phyloP scores from a whole-genome alignment of 2,888 invertebrate species.

The Dinocampus coccinellae region DNA sequence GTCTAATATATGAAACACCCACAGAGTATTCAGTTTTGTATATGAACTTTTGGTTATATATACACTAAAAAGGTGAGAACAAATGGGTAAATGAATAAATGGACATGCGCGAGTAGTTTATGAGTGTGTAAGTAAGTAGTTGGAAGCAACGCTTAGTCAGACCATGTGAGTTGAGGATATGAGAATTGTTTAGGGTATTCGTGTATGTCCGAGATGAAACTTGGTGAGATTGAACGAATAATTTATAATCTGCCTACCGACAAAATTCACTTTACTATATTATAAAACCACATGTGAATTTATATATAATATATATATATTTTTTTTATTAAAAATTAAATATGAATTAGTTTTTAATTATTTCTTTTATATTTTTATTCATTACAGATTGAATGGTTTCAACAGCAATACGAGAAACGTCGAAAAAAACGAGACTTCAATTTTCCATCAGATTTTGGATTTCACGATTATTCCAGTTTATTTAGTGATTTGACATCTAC shows the following conservation, averaged over 20 bases:
- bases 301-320: too few species aligned
- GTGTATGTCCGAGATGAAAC: too few species aligned
- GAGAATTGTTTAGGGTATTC: background rate
- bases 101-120: conserved; percentile 5
- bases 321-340: too few species aligned
- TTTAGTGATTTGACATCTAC: conserved; percentile 64
- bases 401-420: conserved; percentile 91
- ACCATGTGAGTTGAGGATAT: conserved; percentile 1
- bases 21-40: background rate
- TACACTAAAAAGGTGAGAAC: background rate
- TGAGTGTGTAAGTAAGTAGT: conserved; percentile 13
- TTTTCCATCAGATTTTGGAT: conserved; percentile 70
- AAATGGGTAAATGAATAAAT: background rate
- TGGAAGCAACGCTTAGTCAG: conserved; percentile 4
- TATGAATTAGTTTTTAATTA: too few species aligned
- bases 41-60: background rate
- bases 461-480: conserved; percentile 62
- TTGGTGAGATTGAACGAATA: conserved; percentile 5
- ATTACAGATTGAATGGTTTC: conserved; percentile 90
- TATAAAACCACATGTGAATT: too few species aligned
- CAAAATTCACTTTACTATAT: background rate
- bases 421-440: conserved; percentile 90
- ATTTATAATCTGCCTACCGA: background rate
- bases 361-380: background rate
- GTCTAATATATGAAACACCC: too few species aligned